Evolutionary conservation across 1,140 invertebrate genomes (phyloP), one percentile per base, ranked within the genome.

Genomic region (Drosophila asahinai): DNA sequence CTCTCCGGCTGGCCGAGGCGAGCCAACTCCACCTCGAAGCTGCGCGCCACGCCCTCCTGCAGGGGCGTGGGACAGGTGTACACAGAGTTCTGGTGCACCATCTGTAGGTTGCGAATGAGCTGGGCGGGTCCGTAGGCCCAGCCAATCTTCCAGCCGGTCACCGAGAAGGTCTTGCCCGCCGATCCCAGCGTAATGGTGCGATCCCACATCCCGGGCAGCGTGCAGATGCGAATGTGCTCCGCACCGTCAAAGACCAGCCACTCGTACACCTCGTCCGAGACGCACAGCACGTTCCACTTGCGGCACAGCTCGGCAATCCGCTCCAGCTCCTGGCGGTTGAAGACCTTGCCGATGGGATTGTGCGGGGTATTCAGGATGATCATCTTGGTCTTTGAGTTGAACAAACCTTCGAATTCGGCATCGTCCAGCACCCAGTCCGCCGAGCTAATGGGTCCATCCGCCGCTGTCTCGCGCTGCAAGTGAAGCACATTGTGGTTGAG

Each of bases 221-320:
- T 96, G n/a, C 97, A 97, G 68, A 99, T 99, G 91, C 98, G 95
- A 66, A 98, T 95, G 93, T 99, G 99, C 92, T 98, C 94, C 48
- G 95, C 94, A 1, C 96, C 96, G 89, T 97, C 95, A 91, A 97
- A 99, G 19, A 98, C 96, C 81, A 99, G 95, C 97, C 98, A 99
- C 93, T 99, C 99, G 80, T 99, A 99, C 2, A 99, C 99, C 93
- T 99, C 99, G 94, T 99, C 99, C 8, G 97, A 96, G 22, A 99
- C 94, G 63, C 98, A 98, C 7, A 99, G 93, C 7, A 97, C 96
- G 93, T 99, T 96, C 95, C 98, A 96, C 92, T 99, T 98, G 84
- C 97, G 97, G 86, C 98, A 99, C 45, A 99, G 93, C 82, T 96
- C 91, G 1, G 97, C 98, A 81, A 99, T 97, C 59, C 96, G 93